A percentile compares a stretch with the other conserved stretches of the same genome.
These are phyloP conservation scores for Microcebus griseorufus DNA, from an alignment of 2,113 vertebrate species.

Conservation along the genomic window DNA sequence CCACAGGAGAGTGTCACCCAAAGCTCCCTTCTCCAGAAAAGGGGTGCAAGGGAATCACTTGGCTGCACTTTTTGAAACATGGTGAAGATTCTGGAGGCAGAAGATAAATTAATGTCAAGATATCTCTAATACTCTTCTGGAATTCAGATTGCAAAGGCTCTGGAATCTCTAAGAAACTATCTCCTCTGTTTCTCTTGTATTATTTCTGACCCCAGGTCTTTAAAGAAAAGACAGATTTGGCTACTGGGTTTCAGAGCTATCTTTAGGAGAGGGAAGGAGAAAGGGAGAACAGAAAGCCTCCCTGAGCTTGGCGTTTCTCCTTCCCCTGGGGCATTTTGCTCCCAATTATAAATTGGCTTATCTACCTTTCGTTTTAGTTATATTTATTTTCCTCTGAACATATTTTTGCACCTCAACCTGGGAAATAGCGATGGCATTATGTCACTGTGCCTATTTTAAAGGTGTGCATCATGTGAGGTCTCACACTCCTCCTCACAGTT, in stretches of 20 bases:
- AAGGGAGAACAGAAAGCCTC: not conserved
- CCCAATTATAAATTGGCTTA: not conserved
- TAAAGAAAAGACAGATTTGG: not conserved
- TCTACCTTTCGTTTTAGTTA: not conserved
- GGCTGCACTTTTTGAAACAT: not conserved
- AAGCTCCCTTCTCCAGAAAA: not conserved
- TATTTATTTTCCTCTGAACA: not conserved
- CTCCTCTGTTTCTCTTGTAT: not conserved
- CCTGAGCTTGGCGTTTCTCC: not conserved
- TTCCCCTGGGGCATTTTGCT: not conserved
- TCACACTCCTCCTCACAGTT: slow-evolving; percentile 13
- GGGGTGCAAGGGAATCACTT: not conserved
- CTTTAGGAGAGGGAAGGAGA: not conserved
- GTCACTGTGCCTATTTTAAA: slow-evolving; percentile 45
- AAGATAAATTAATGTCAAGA: not conserved
- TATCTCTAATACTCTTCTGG: not conserved
- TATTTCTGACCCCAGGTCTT: not conserved
- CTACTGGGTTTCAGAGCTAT: not conserved
- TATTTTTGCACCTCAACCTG: not conserved
- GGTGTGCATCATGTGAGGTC: not conserved
- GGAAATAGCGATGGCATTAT: not conserved
- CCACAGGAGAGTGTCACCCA: rapidly evolving
- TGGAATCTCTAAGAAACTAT: not conserved
- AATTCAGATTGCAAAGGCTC: not conserved
- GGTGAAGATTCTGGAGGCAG: not conserved